These are phyloP conservation scores for Heliconius hermathena DNA, from an alignment of 1,140 invertebrate species.

Conservation along the genomic window DNA sequence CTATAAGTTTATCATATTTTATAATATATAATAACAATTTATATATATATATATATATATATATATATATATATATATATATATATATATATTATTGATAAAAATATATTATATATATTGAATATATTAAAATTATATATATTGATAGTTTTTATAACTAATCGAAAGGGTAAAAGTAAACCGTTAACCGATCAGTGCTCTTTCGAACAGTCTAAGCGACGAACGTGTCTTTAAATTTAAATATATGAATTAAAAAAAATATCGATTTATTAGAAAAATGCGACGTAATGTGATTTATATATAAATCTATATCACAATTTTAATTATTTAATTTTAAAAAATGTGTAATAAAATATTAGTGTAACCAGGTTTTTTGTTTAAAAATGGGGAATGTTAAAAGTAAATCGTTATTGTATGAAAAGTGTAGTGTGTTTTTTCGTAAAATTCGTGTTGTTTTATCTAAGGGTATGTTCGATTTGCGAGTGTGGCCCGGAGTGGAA, in stretches of 20 bases:
- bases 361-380: neutral
- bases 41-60: too few relatives aligned
- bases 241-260: neutral
- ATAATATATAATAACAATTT: too few relatives aligned
- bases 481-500: constrained; percentile 90
- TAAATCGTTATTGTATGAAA: constrained; percentile 46
- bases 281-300: neutral
- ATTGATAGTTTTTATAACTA: neutral
- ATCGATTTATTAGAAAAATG: neutral
- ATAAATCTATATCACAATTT: neutral
- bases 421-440: constrained; percentile 44
- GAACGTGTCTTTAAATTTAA: neutral
- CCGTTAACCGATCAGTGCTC: constrained; percentile 30
- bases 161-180: neutral
- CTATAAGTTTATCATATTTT: neutral
- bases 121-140: too few relatives aligned
- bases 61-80: neutral
- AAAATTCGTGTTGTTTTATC: constrained; percentile 31
- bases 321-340: neutral
- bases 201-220: neutral
- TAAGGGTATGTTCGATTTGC: constrained; percentile 89
- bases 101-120: too few relatives aligned
- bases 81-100: too few relatives aligned
- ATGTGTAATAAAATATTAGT: neutral
- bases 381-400: constrained; percentile 43